Conservation (phyloP, 2,113 vertebrate species). For the Gadus chalcogrammus region DNA sequence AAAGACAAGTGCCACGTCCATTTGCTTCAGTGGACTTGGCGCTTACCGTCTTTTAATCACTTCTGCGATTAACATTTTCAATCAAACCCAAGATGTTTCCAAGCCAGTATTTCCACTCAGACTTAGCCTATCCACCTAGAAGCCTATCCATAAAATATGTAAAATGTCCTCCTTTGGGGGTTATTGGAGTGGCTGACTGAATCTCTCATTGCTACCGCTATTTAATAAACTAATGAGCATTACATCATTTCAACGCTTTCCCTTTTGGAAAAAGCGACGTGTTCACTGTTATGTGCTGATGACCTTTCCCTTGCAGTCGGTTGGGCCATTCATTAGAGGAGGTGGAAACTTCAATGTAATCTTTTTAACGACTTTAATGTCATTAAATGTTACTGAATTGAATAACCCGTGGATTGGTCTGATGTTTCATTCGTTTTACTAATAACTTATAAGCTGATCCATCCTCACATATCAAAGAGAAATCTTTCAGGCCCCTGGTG, state of each 20-base stretch:
- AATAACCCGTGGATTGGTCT: slow-evolving; percentile 3
- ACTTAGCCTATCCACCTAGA: not conserved
- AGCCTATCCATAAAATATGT: not conserved
- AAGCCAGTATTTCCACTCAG: too few species aligned
- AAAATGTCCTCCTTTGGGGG: not conserved
- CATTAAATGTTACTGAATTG: not conserved
- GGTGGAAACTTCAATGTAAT: slow-evolving; percentile 24
- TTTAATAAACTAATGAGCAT: slow-evolving; percentile 8
- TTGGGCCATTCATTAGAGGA: slow-evolving; percentile 11
- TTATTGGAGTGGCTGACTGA: slow-evolving; percentile 7
- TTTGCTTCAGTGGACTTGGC: too few species aligned
- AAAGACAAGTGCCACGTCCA: too few species aligned
- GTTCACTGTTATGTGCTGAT: slow-evolving; percentile 13
- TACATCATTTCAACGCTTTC: slow-evolving; percentile 17
- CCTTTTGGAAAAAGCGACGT: slow-evolving; percentile 21
- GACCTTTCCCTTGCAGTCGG: slow-evolving; percentile 21
- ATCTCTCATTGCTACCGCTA: slow-evolving; percentile 10
- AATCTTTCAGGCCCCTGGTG: not conserved
- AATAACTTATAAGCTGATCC: not conserved
- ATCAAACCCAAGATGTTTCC: too few species aligned
- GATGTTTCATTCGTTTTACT: not conserved
- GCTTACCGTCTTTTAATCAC: too few species aligned
- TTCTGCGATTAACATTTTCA: too few species aligned
- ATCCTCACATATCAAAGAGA: too few species aligned
- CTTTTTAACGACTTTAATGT: not conserved